A percentile compares a stretch with the other conserved stretches of the same genome.
phyloP scores from a whole-genome alignment of 2,113 vertebrate species.

The Rhodinocichla rosea region DNA sequence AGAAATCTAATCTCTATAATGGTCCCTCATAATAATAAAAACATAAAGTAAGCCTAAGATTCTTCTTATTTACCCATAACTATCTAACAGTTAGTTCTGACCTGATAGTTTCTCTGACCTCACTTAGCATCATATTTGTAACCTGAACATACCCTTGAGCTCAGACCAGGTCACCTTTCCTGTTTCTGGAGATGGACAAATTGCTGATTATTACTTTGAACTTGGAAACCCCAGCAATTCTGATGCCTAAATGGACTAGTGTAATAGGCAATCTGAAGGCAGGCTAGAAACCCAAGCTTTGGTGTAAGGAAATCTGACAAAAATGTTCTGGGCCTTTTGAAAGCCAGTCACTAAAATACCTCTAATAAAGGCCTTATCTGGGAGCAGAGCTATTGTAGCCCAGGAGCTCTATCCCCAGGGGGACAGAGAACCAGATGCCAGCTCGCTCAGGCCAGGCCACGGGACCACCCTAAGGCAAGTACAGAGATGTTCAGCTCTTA shows the following conservation, averaged over 20 bases:
- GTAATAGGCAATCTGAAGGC: background rate
- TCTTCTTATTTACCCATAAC: background rate
- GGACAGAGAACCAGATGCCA: too few species aligned
- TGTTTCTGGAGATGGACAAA: background rate
- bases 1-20: background rate
- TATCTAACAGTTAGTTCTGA: background rate
- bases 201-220: background rate
- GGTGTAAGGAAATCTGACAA: background rate
- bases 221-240: background rate
- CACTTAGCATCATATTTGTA: background rate
- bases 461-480: too few species aligned
- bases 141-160: background rate
- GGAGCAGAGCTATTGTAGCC: too few species aligned
- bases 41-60: background rate
- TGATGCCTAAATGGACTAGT: background rate
- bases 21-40: background rate
- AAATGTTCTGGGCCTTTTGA: background rate
- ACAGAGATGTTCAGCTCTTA: too few species aligned
- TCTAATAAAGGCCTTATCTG: too few species aligned
- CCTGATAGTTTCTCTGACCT: background rate
- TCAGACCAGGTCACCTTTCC: background rate
- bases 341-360: background rate
- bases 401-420: too few species aligned
- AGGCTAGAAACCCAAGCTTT: background rate
- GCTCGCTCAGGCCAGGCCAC: too few species aligned